Evolutionary conservation across 2,113 vertebrate species (phyloP), one percentile per base, ranked within the genome.

Genomic region (Aplodontia rufa): DNA sequence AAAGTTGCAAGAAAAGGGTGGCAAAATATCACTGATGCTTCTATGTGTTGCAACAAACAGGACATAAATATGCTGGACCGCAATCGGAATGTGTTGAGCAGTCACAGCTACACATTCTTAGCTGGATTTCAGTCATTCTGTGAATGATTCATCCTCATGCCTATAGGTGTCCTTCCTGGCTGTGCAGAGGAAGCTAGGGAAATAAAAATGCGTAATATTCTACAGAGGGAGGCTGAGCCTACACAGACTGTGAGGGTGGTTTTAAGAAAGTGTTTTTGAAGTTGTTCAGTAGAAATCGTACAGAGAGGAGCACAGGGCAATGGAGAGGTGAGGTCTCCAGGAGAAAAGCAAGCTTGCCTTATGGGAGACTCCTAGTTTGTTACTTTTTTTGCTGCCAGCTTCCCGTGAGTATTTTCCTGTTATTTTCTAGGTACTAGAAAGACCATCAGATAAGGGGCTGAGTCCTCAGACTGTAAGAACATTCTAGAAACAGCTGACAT

Each of bases 1-100:
- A 88, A 80, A 69, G 66, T 79, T 47, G 75, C 32, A 89, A 75
- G 69, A 74, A 71, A 88, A 58, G 22, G 7, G 37, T 89, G 97
- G 80, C 62, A 68, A 88, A 64, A 68, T 82, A 45, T 28, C 30
- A 22, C 66, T 37, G 62, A 60, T 42, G 47, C 47, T 76, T 72
- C 55, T 83, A 17, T 11, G 1, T 60, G 81, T 81, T 68, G 17
- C 10, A 75, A 66, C 74, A 55, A 53, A 90, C 68, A 14, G 72
- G 83, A 32, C 19, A 37, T 37, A 58, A 14, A 35, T 10, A 8
- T 64, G 71, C 58, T 32, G 49, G 37, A 35, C 53, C 53, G 82
- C 13, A 4, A 28, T 53, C 11, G 19, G 58, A 72, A 82, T 20
- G 51, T 9, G n/a, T 24, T 37, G 9, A 10, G 42, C 53, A 53